Evolutionary conservation across 2,888 invertebrate species (phyloP).

Genomic region (Amblyjoppa proteus): DNA sequence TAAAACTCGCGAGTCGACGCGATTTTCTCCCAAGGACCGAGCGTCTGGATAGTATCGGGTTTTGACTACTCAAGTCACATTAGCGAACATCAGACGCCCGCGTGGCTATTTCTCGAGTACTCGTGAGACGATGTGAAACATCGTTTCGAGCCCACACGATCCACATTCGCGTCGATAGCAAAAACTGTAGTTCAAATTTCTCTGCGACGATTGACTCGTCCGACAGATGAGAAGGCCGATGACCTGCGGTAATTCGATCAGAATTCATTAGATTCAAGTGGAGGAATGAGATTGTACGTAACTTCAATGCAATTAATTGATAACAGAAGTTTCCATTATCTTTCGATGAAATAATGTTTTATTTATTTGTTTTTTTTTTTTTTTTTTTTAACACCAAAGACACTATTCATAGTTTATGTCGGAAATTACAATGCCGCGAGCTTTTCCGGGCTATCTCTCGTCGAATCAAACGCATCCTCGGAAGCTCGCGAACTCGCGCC

Average conservation of each 20-base stretch:
- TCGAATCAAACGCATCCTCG: slow-evolving; percentile 66
- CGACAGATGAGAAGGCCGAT: too few relatives aligned
- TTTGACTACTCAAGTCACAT: not conserved
- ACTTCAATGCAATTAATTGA: not conserved
- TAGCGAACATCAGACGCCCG: not conserved
- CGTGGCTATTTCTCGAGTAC: too few relatives aligned
- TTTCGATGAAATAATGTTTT: not conserved
- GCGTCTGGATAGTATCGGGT: not conserved
- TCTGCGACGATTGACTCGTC: too few relatives aligned
- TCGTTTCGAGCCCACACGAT: too few relatives aligned
- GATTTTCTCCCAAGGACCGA: not conserved
- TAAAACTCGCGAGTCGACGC: not conserved
- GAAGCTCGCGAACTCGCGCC: slow-evolving; percentile 44
- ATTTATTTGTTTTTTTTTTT: not conserved
- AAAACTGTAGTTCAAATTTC: not conserved
- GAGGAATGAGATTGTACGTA: not conserved
- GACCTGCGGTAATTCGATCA: too few relatives aligned
- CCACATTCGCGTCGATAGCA: not conserved
- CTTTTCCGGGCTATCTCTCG: slow-evolving; percentile 43
- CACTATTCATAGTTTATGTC: not conserved
- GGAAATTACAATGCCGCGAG: slow-evolving; percentile 14
- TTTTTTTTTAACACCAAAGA: not conserved
- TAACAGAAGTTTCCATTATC: not conserved
- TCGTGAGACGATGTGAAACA: too few relatives aligned
- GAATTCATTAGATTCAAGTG: too few relatives aligned